Conservation (phyloP, 2,797 vertebrate genomes). For the Ctenochaetus hawaiiensis region DNA sequence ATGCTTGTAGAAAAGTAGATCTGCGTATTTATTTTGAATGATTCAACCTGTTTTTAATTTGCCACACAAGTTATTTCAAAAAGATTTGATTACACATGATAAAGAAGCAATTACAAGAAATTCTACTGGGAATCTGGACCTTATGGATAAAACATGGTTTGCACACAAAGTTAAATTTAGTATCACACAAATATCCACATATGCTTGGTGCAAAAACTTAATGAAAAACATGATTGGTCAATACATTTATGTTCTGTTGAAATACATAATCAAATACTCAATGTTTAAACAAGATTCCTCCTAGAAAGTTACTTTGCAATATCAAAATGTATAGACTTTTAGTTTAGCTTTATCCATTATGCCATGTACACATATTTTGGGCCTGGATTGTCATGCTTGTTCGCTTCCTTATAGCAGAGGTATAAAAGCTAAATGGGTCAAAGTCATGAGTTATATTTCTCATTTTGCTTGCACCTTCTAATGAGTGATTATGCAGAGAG, state of each 20-base stretch:
- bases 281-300: background rate
- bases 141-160: background rate
- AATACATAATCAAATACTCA: background rate
- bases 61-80: background rate
- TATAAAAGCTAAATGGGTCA: background rate
- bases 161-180: background rate
- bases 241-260: background rate
- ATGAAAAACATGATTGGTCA: no score
- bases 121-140: background rate
- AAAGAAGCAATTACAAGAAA: no score
- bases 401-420: background rate
- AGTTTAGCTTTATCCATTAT: no score
- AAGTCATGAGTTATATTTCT: no score
- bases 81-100: background rate
- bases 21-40: background rate
- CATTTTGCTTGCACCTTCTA: no score
- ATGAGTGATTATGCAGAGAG: no score
- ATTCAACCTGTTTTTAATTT: background rate
- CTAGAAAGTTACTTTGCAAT: background rate
- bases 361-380: background rate
- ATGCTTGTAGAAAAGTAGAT: constrained; percentile 44
- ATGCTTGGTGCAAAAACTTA: background rate
- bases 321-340: background rate
- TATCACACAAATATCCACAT: background rate
- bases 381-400: background rate